Percentiles rank a stretch among this genome's conserved stretches.
Evolutionary conservation across 53 echinoderm and acorn worm genomes (phyloP).

Genomic region (Temnopleurus reevesii): DNA sequence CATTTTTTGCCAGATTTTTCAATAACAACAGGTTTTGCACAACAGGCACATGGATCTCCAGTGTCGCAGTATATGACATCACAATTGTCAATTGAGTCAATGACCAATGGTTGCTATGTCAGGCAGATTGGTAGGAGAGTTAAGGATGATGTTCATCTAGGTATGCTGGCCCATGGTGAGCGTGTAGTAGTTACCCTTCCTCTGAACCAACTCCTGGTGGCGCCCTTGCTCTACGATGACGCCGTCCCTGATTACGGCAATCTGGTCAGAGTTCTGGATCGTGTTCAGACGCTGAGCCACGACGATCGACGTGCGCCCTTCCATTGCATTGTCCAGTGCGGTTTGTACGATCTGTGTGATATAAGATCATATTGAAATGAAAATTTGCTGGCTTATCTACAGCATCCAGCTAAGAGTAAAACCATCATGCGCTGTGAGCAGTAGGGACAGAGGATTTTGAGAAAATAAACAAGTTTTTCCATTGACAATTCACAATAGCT

Average conservation of each 20-base stretch:
- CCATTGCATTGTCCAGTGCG: conserved; percentile 72
- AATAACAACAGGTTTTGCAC: background rate
- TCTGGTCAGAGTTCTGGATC: conserved; percentile 83
- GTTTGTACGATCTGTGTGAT: conserved; percentile 64
- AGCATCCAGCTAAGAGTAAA: background rate
- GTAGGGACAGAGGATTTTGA: no score
- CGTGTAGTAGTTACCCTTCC: conserved; percentile 74
- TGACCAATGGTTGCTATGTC: background rate
- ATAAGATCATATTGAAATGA: no score
- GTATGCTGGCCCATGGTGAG: conserved; percentile 49
- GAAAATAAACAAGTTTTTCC: no score
- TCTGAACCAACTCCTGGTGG: conserved; percentile 72
- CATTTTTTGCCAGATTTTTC: background rate
- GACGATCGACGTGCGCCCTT: conserved; percentile 84
- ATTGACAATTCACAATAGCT: no score
- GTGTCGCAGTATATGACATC: background rate
- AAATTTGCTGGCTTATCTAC: no score
- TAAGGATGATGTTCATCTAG: background rate
- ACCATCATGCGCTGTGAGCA: no score
- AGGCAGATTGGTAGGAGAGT: background rate
- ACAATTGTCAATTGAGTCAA: background rate
- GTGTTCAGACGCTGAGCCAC: conserved; percentile 87
- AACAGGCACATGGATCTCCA: background rate
- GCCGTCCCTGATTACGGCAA: conserved; percentile 81
- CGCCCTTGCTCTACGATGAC: conserved; percentile 72